Conservation (phyloP, 2,888 invertebrate species). For the Chrysodeixis includens region DNA sequence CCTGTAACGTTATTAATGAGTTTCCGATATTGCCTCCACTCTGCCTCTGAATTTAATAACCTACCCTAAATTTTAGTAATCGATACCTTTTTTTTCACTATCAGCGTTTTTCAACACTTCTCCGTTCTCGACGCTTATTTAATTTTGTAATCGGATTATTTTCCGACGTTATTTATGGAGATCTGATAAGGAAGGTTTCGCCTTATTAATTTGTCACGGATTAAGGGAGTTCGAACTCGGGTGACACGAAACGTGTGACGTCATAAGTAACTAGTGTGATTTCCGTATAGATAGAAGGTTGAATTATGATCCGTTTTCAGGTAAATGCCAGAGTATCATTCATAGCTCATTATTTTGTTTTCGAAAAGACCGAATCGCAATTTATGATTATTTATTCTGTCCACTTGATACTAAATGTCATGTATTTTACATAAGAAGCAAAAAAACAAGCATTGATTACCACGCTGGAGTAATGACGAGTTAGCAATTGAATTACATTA, state of each 20-base stretch:
- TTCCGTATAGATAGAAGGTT: not conserved
- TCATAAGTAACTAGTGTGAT: not conserved
- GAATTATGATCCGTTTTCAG: too few relatives aligned
- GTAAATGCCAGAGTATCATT: too few relatives aligned
- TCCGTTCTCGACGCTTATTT: slow-evolving; percentile 36
- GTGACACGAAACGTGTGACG: not conserved
- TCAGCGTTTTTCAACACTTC: slow-evolving; percentile 59
- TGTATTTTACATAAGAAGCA: too few relatives aligned
- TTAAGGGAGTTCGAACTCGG: not conserved
- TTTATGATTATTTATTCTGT: too few relatives aligned
- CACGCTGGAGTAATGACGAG: too few relatives aligned
- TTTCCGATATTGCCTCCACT: slow-evolving; percentile 82
- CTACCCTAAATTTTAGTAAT: slow-evolving; percentile 71
- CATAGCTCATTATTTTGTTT: too few relatives aligned
- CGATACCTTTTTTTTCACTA: slow-evolving; percentile 69
- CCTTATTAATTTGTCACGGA: not conserved
- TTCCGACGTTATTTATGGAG: slow-evolving; percentile 42
- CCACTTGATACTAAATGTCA: too few relatives aligned
- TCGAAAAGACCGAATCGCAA: too few relatives aligned
- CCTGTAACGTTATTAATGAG: slow-evolving; percentile 85
- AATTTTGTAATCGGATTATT: slow-evolving; percentile 45
- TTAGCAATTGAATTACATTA: too few relatives aligned
- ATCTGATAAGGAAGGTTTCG: not conserved
- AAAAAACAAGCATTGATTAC: too few relatives aligned
- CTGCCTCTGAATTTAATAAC: slow-evolving; percentile 76